Conservation (phyloP, 2,888 invertebrate species). For the Amblyjoppa proteus region DNA sequence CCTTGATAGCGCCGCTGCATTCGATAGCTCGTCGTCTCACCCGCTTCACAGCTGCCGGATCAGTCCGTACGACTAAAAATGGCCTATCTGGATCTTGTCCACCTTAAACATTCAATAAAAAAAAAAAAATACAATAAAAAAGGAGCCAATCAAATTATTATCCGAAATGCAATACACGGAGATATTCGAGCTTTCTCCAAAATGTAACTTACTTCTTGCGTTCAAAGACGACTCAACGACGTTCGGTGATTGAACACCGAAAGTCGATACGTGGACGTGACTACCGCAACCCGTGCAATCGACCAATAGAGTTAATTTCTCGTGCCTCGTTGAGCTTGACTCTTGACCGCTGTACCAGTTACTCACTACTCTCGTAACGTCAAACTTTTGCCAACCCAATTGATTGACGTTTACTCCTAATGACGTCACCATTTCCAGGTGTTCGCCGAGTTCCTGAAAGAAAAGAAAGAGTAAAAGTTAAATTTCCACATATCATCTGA, state of each 20-base stretch:
- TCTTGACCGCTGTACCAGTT: slow-evolving; percentile 88
- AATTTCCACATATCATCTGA: background rate
- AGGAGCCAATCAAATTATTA: background rate
- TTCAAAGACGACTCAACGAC: slow-evolving; percentile 83
- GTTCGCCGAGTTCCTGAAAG: slow-evolving; percentile 82
- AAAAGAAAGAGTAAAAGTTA: background rate
- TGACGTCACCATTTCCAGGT: slow-evolving; percentile 83
- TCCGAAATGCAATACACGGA: background rate
- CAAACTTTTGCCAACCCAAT: slow-evolving; percentile 95
- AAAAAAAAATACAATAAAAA: background rate
- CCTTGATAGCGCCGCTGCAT: slow-evolving; percentile 90
- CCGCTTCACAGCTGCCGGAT: slow-evolving; percentile 89
- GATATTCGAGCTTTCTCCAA: background rate
- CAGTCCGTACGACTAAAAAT: slow-evolving; percentile 93
- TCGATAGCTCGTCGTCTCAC: slow-evolving; percentile 93
- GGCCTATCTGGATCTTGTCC: slow-evolving; percentile 90
- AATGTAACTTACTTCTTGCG: slow-evolving; percentile 78
- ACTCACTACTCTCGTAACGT: slow-evolving; percentile 92
- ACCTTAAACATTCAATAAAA: slow-evolving; percentile 70
- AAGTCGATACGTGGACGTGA: slow-evolving; percentile 88
- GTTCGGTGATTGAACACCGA: slow-evolving; percentile 82
- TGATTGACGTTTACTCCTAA: slow-evolving; percentile 87
- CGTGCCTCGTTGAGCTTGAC: slow-evolving; percentile 78
- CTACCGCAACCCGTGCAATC: slow-evolving; percentile 94
- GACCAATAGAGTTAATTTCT: slow-evolving; percentile 91